Evolutionary conservation across 2,888 invertebrate species (phyloP), one percentile per base, ranked within the genome.

Genomic region (Pollenia labialis): DNA sequence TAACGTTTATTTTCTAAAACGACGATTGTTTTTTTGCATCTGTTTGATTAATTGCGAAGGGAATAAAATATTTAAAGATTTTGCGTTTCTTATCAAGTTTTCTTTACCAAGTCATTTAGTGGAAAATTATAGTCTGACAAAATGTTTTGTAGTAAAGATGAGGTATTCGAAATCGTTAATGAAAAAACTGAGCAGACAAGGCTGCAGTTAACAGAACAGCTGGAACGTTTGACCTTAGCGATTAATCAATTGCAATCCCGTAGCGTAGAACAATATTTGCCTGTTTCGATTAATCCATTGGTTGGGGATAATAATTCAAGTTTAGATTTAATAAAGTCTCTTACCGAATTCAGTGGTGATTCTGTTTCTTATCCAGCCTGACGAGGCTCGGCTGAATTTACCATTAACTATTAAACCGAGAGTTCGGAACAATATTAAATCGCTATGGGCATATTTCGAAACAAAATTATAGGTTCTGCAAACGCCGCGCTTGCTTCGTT

Each of bases 251-350:
- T 80, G 56, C 58, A 80, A 80, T 71, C 69, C n/a, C 77, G n/a
- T 18, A 44, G 56, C 42, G 66, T 66, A 54, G 77, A 77, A 64
- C 62, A 60, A 62, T 64, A 64, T 46, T 46, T 56, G 23, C 58
- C 79, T 46, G 79, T 79, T 16, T 69, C 42, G 8, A 62, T 62
- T 44, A 42, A 44, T 40, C 54, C 69, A 71, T 50, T 68, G 50
- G 69, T 48, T 80, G 60, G 16, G n/a, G 80, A 80, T 58, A 83
- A 83, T 83, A 83, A 71, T n/a, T n/a, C n/a, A n/a, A n/a, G n/a
- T n/a, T n/a, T n/a, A n/a, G n/a, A n/a, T n/a, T n/a, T n/a, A n/a
- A n/a, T n/a, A n/a, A n/a, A n/a, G n/a, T n/a, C n/a, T n/a, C n/a
- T n/a, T n/a, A n/a, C n/a, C n/a, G n/a, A n/a, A n/a, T n/a, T n/a